Base-by-base conservation (phyloP, 2,888 invertebrate species). In the Malthinus flaveolus region DNA sequence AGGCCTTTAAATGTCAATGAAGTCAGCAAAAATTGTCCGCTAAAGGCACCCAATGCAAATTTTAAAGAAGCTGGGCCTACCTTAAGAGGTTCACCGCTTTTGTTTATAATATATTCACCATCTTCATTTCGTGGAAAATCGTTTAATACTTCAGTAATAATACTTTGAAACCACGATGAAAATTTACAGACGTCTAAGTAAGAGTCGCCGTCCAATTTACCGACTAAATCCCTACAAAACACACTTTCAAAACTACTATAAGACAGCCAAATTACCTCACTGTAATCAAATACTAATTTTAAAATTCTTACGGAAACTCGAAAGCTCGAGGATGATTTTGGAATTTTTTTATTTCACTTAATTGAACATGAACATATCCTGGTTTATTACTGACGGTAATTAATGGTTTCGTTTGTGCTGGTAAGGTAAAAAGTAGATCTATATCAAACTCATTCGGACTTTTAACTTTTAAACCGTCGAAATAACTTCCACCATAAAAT, bases 371-470 rank as follows among this genome's bases (percentile, higher is more conserved):
- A 1, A 84, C 80, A 65, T 80, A 84, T 11, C 83, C 84, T 0
- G 82, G 81, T 53, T 61, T 58, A 23, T 72, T 63, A 7, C 68
- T 66, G n/a, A 62, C 60, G n/a, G 53, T 62, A 15, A 75, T 34
- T 42, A 71, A 67, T 15, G 80, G 78, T 34, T 76, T 75, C 50
- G 80, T 77, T 7, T 80, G 69, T 8, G 74, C 74, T 1, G 85
- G 84, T 10, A 87, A 69, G 1, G 79, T 76, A 46, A 87, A 79
- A 2, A 84, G 78, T 4, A 86, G 75, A 73, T 86, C 83, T 71
- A 86, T 78, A 68, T 87, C 87, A 64, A 82, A 87, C 66, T 87
- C 87, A 60, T 84, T 82, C 12, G 86, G 82, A 55, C 80, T 79
- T 1, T 81, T 80, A 0, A 86, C 81, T 72, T 84, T 84, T 23